These are phyloP conservation scores for Gryllus bimaculatus DNA, from an alignment of 1,140 invertebrate species.

Conservation along the genomic window DNA sequence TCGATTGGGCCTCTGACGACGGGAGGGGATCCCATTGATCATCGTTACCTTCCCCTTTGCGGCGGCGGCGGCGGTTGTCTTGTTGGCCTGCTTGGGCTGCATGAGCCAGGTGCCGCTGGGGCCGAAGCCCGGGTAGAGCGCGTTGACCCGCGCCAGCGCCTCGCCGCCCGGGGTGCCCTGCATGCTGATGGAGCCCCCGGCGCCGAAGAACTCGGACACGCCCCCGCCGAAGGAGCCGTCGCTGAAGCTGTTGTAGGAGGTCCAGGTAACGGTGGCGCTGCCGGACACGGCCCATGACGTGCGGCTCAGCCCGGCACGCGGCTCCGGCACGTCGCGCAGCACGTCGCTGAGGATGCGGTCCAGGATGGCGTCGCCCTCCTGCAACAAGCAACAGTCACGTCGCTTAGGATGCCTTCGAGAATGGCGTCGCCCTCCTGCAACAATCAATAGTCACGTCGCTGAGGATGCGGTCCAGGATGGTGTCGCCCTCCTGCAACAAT, in stretches of 20 bases:
- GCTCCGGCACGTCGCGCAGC: not conserved
- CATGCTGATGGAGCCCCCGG: constrained; percentile 17
- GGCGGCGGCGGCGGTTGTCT: not conserved
- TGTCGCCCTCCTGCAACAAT: not conserved
- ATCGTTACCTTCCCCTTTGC: too few species aligned
- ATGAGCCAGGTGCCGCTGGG: not conserved
- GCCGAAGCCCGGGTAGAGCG: not conserved
- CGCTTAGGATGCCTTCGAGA: too few species aligned
- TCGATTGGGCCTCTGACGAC: too few species aligned
- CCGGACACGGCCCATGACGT: not conserved
- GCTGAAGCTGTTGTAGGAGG: not conserved
- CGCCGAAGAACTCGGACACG: constrained; percentile 16
- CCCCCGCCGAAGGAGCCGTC: constrained; percentile 7
- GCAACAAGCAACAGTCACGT: not conserved
- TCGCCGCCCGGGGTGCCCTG: not conserved
- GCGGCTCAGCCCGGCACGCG: not conserved
- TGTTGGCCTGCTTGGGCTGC: too few species aligned
- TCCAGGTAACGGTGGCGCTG: not conserved
- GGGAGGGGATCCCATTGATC: too few species aligned
- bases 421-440: too few species aligned
- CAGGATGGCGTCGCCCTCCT: not conserved
- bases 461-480: not conserved
- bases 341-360: not conserved
- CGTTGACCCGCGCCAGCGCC: not conserved
- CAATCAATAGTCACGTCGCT: not conserved